phyloP scores from a whole-genome alignment of 2,888 invertebrate species.

The Galeopsomyia nigrocyanea region DNA sequence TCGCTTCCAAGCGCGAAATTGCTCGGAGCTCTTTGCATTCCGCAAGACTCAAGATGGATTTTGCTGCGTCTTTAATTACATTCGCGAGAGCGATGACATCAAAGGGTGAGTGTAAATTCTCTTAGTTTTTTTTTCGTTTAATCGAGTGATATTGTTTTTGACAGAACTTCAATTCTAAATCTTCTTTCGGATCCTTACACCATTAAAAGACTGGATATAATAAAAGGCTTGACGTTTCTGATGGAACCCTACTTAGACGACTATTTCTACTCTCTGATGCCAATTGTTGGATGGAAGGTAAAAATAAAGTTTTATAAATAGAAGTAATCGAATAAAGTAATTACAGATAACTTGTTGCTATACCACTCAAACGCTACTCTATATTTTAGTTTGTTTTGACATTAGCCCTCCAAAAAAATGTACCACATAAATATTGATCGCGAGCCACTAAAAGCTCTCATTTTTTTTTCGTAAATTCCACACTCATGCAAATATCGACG shows the following conservation, averaged over 20 bases:
- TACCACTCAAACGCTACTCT: no score
- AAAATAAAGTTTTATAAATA: no score
- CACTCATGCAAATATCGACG: no score
- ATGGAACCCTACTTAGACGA: conserved; percentile 73
- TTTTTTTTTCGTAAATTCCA: no score
- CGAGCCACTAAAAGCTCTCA: no score
- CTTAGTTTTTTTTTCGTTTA: conserved; percentile 69
- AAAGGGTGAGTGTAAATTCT: conserved; percentile 59
- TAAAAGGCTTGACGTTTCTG: conserved; percentile 71
- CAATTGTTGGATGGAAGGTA: conserved; percentile 73
- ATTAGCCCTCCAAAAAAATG: no score
- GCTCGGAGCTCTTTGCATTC: conserved; percentile 67
- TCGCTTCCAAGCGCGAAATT: conserved; percentile 61
- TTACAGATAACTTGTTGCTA: no score
- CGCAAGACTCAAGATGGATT: conserved; percentile 72
- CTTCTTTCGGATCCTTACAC: conserved; percentile 43
- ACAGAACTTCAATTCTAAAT: neutral
- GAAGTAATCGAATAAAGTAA: no score
- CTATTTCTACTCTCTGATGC: conserved; percentile 71
- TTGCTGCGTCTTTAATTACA: conserved; percentile 74
- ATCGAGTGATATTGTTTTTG: conserved; percentile 46
- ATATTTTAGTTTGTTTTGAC: no score
- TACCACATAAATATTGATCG: no score
- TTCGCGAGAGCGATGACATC: conserved; percentile 52
- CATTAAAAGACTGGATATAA: conserved; percentile 60